Conservation (phyloP, 2,797 vertebrate genomes). For the Lepidocolaptes lacrymiger region DNA sequence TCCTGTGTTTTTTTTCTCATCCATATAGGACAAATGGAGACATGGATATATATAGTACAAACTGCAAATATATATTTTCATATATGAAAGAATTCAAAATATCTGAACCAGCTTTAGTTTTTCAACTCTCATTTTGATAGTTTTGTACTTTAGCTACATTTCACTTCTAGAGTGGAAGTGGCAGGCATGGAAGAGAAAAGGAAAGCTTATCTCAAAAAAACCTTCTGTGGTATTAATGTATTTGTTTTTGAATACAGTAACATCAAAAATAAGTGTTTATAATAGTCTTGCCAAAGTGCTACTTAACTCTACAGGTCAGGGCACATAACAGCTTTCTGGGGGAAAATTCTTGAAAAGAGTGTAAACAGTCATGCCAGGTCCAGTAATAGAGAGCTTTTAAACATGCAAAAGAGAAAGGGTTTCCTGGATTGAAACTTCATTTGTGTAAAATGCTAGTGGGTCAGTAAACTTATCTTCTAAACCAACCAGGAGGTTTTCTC, state of each 20-base stretch:
- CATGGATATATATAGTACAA: background rate
- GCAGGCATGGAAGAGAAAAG: background rate
- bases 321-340: background rate
- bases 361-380: background rate
- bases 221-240: constrained; percentile 28
- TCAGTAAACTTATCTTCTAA: background rate
- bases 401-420: background rate
- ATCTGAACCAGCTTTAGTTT: background rate
- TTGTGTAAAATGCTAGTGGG: background rate
- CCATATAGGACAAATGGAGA: background rate
- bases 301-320: background rate
- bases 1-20: background rate
- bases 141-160: constrained; percentile 4
- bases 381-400: background rate
- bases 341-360: background rate
- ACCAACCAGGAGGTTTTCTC: background rate
- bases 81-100: constrained; percentile 3
- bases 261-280: background rate
- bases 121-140: background rate
- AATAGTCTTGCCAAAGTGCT: constrained; percentile 11
- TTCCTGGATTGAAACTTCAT: background rate
- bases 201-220: constrained; percentile 52
- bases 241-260: background rate
- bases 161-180: background rate
- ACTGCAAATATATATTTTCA: background rate